Conservation (phyloP, 2,113 vertebrate species). For the Clupea harengus region DNA sequence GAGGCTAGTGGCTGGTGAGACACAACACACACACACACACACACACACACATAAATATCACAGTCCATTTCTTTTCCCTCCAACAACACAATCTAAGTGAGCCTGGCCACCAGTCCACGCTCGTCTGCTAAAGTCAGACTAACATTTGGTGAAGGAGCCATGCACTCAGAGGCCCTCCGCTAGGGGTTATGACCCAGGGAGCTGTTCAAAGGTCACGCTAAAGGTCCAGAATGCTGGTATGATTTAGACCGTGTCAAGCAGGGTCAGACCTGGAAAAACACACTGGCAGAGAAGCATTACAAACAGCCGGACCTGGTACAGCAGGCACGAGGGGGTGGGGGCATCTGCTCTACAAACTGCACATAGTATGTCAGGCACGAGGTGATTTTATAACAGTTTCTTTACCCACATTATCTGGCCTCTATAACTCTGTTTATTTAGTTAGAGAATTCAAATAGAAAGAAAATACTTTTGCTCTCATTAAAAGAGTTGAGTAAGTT, state of each 20-base stretch:
- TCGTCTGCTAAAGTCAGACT: background rate
- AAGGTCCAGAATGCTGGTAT: background rate
- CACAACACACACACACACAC: background rate
- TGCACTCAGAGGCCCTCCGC: background rate
- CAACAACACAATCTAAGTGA: background rate
- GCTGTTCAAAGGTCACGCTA: background rate
- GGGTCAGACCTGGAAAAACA: constrained; percentile 63
- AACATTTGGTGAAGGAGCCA: constrained; percentile 26
- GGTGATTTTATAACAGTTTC: background rate
- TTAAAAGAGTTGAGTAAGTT: background rate
- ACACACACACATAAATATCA: too few species aligned
- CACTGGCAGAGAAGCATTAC: background rate
- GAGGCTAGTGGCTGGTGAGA: background rate
- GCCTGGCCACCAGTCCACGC: background rate
- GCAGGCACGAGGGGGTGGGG: background rate
- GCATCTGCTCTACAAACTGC: background rate
- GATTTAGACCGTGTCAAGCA: constrained; percentile 60
- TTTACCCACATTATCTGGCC: background rate
- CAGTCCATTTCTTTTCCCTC: background rate
- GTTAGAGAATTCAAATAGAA: background rate
- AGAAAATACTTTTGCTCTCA: background rate
- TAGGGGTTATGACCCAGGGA: background rate
- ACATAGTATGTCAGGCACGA: background rate
- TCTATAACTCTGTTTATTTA: background rate
- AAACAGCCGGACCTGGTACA: background rate